Evolutionary conservation across 2,113 vertebrate genomes (phyloP), one percentile per base, ranked within the genome.

Genomic region (Ochotona curzoniae): DNA sequence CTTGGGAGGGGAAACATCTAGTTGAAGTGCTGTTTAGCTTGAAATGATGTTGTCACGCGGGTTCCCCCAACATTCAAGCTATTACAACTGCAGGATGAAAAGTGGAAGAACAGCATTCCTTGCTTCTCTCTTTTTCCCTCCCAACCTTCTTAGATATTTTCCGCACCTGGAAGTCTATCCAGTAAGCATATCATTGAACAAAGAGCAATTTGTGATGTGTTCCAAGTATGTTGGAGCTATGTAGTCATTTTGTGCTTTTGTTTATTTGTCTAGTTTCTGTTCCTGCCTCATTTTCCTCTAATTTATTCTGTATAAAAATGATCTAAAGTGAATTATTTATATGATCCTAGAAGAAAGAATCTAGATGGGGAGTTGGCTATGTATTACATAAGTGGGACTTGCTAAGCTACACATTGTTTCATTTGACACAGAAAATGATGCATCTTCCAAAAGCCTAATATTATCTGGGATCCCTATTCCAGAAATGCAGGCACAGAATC

Each of bases 261-360:
- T 73, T 92, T 86, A 75, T 71, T 18, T 47, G 23, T 80, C 30
- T 2, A 79, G 35, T 14, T 83, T 35, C n/a, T 89, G 38, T 83
- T 76, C 79, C 30, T 87, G 51, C 18, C 61, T 90, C n/a, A 63
- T 74, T 93, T 91, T 15, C 92, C 57, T 91, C 23, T 84, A 15
- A 95, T 97, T 97, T 96, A 92, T 97, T 94, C 83, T 95, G 97
- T 98, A 98, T 98, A 97, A 97, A 97, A 97, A 64, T 96, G 93
- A 94, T 94, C 96, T 97, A 96, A 97, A 97, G 97, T 93, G 96
- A 96, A 96, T 96, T 89, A 97, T 94, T 98, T 97, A 71, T 1
- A 89, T 96, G 96, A 97, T 94, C 93, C 60, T 67, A 93, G 87
- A 18, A 23, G 92, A 95, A 83, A 96, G 92, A 76, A 91, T 95